Percentiles rank a stretch among this genome's conserved stretches.
These are phyloP conservation scores for Emydura subglobosa DNA, from an alignment of 2,113 vertebrate genomes.

Conservation along the genomic window DNA sequence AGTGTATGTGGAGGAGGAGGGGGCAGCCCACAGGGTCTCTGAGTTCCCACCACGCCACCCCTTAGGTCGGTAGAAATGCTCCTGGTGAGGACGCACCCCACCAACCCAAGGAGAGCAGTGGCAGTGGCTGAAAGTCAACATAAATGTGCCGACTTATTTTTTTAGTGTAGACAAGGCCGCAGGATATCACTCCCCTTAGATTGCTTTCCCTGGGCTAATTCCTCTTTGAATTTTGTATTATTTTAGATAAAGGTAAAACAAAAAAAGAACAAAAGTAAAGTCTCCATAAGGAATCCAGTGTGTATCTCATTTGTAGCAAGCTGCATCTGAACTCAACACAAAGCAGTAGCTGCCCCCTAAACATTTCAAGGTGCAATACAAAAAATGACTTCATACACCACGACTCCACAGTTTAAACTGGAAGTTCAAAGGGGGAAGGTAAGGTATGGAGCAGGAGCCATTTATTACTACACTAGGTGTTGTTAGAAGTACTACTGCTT, in stretches of 20 bases:
- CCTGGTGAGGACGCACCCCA: too few relatives aligned
- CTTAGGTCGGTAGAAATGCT: too few relatives aligned
- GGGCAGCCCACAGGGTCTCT: too few relatives aligned
- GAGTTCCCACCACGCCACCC: too few relatives aligned
- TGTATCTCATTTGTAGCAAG: background rate
- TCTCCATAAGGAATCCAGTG: background rate
- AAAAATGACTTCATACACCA: constrained; percentile 34
- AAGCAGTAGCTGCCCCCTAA: background rate
- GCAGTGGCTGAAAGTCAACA: too few relatives aligned
- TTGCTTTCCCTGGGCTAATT: constrained; percentile 20
- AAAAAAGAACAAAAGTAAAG: constrained; percentile 12
- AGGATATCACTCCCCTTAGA: background rate
- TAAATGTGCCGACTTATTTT: too few relatives aligned
- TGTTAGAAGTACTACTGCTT: background rate
- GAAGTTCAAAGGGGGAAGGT: background rate
- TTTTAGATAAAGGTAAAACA: background rate
- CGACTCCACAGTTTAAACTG: background rate
- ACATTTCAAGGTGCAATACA: constrained; percentile 32
- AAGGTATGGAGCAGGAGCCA: background rate
- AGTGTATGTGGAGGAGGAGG: too few relatives aligned
- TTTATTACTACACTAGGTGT: background rate
- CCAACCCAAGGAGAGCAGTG: too few relatives aligned
- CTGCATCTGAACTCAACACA: background rate
- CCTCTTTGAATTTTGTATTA: constrained; percentile 16
- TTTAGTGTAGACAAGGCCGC: too few relatives aligned